phyloP scores from a whole-genome alignment of 92 coral and sea anemone species.

The Hydrozoanthus gracilis region DNA sequence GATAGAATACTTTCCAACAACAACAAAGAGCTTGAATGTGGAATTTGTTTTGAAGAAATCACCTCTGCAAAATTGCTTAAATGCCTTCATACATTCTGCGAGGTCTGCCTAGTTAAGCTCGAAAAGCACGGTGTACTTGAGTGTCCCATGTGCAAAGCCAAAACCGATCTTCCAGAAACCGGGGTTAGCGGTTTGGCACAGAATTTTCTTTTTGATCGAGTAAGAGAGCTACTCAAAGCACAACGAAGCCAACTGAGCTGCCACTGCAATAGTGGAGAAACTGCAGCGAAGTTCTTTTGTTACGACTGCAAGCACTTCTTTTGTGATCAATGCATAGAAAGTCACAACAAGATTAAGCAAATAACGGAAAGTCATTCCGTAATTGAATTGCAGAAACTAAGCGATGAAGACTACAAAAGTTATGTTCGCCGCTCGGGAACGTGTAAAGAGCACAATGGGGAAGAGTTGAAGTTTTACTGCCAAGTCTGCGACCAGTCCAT shows the following conservation, averaged over 20 bases:
- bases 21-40: constrained; percentile 13
- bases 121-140: background rate
- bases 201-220: background rate
- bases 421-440: background rate
- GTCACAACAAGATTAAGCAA: background rate
- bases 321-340: background rate
- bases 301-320: background rate
- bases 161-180: constrained; percentile 8
- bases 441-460: constrained; percentile 1
- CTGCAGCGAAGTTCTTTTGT: constrained; percentile 19
- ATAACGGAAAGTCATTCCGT: background rate
- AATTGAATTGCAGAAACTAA: background rate
- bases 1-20: background rate
- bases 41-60: constrained; percentile 11
- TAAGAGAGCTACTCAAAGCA: background rate
- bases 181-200: constrained; percentile 6
- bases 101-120: background rate
- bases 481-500: constrained; percentile 19
- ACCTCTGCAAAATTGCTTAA: constrained; percentile 8
- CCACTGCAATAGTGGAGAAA: background rate
- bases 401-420: background rate
- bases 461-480: constrained; percentile 27
- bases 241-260: background rate
- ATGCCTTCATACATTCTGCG: constrained; percentile 16
- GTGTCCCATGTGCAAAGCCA: background rate